Evolutionary conservation across 2,113 vertebrate genomes (phyloP), one percentile per base, ranked within the genome.

Genomic region (Daboia siamensis): DNA sequence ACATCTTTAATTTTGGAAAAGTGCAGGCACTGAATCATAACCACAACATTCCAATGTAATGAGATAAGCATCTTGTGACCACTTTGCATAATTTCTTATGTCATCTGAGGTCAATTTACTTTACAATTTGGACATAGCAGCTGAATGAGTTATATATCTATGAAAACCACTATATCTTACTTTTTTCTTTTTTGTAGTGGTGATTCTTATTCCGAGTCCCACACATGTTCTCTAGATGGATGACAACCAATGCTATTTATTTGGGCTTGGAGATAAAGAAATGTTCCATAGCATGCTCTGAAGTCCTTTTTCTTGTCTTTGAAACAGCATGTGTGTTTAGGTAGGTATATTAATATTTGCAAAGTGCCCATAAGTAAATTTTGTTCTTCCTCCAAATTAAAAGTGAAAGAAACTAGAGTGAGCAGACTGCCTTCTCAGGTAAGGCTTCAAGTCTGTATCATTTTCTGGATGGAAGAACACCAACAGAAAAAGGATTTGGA

Each of bases 1-100:
- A 48, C 26, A n/a, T n/a, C 90, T 86, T 59, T 48, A 48, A 17
- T 46, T 86, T 90, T 59, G 24, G 80, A 59, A 46, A 39, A 91
- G 15, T 8, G 15, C 12, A n/a, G 39, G 39, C 54, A 61, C 13
- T n/a, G 55, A 29, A 86, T 86, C 80, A 48, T 85, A 26, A 46
- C 74, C 80, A 91, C 90, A 33, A n/a, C 54, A 86, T 91, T 59
- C 80, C 55, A 59, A 44, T 17, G 85, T 59, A 86, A 61, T 91
- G 55, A 86, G 80, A 48, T 91, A 91, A 91, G 80, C 3, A 91
- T 91, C 55, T 59, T 86, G 80, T 91, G 90, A 86, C 39, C 55
- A 91, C 4, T 86, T 44, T 20, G 48, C 5, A 13, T 59, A 59
- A 39, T 51, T 86, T 86, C 55, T 26, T 59, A 84, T 29, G 2